Conservation (phyloP, 1,140 invertebrate genomes). For the Brachionus calyciflorus region DNA sequence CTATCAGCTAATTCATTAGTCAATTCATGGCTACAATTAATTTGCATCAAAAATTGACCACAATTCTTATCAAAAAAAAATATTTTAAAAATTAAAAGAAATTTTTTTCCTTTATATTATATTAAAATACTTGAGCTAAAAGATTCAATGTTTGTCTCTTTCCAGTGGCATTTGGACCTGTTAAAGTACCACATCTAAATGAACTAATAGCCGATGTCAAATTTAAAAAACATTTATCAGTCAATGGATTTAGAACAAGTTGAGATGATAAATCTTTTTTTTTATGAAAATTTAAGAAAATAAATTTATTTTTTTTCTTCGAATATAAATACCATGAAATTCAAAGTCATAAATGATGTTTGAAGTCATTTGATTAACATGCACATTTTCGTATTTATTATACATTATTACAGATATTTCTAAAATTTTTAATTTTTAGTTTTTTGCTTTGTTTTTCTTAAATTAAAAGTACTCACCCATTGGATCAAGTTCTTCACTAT, state of each 20-base stretch:
- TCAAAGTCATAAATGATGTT: slow-evolving; percentile 57
- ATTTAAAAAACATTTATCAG: slow-evolving; percentile 54
- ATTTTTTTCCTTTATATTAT: neutral
- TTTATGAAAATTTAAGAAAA: neutral
- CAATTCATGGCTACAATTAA: slow-evolving; percentile 5
- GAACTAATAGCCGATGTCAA: slow-evolving; percentile 54
- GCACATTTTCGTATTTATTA: slow-evolving; percentile 44
- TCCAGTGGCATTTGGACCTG: slow-evolving; percentile 54
- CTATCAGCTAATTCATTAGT: neutral
- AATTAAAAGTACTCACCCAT: slow-evolving; percentile 14
- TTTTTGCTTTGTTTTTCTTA: too few relatives aligned
- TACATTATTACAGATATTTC: slow-evolving; percentile 53
- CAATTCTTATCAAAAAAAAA: neutral
- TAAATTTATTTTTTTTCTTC: neutral
- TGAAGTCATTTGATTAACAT: slow-evolving; percentile 53
- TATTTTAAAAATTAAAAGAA: too few relatives aligned
- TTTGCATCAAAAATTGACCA: slow-evolving; percentile 32
- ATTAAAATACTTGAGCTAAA: slow-evolving; percentile 52
- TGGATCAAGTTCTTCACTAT: neutral
- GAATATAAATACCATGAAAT: slow-evolving; percentile 53
- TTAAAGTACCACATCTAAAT: slow-evolving; percentile 54
- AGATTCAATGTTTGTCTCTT: slow-evolving; percentile 58
- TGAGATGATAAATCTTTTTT: neutral
- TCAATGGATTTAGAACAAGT: slow-evolving; percentile 54
- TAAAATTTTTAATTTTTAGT: too few relatives aligned